Percentiles rank a stretch among this genome's conserved stretches.
Conservation (phyloP, 2,888 invertebrate genomes). For the Rhagophthalmus giganteus region DNA sequence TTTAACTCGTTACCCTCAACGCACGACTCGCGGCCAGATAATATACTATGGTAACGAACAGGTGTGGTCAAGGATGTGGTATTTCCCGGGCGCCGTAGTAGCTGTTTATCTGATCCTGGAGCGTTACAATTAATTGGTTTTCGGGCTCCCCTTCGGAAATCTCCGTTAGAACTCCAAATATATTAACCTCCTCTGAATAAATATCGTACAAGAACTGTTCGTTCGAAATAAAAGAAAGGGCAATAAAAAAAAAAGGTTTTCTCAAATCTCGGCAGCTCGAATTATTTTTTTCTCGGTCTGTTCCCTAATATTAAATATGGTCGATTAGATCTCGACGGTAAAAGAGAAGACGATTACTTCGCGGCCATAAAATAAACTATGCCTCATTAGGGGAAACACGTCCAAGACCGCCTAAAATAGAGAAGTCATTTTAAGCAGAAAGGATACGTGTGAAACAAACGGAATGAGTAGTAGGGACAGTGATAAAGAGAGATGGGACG, state of each 20-base stretch:
- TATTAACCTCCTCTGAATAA: too few species aligned
- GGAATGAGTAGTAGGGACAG: constrained; percentile 40
- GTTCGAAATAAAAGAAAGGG: too few species aligned
- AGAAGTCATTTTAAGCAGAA: constrained; percentile 4
- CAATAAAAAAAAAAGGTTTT: too few species aligned
- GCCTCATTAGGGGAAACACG: background rate
- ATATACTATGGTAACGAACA: constrained; percentile 16
- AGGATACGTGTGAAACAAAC: constrained; percentile 30
- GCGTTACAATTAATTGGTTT: constrained; percentile 17
- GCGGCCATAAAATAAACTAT: background rate
- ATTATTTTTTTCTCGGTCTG: too few species aligned
- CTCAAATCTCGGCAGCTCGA: too few species aligned
- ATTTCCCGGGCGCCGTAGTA: constrained; percentile 3
- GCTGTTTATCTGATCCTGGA: constrained; percentile 13
- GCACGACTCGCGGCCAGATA: background rate
- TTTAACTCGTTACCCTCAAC: too few species aligned
- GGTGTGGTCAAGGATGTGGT: constrained; percentile 19
- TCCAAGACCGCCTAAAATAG: constrained; percentile 6
- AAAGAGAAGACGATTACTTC: background rate
- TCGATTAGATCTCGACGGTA: background rate
- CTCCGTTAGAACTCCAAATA: background rate
- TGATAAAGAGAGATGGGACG: constrained; percentile 52
- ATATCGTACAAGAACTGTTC: too few species aligned
- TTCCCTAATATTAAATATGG: background rate
- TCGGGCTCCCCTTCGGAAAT: background rate